Evolutionary conservation across 2,888 invertebrate species (phyloP).

Genomic region (Amitus sp.): DNA sequence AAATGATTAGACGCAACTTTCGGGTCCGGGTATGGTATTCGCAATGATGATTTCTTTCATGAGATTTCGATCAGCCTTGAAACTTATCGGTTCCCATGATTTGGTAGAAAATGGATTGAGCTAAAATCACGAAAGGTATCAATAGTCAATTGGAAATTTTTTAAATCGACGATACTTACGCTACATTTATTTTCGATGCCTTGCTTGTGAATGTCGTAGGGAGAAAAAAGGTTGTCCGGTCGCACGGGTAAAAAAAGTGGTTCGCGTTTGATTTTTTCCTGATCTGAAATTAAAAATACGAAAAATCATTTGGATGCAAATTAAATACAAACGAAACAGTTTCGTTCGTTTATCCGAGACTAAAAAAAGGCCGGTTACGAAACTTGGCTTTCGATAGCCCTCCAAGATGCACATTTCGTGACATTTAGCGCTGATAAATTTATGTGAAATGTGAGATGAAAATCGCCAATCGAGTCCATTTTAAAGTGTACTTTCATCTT

Average conservation of each 20-base stretch:
- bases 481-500: background rate
- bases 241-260: constrained; percentile 63
- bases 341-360: background rate
- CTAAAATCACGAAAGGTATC: too few relatives aligned
- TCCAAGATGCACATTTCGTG: background rate
- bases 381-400: background rate
- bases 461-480: background rate
- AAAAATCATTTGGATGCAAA: too few relatives aligned
- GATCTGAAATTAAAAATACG: constrained; percentile 45
- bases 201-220: constrained; percentile 63
- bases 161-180: constrained; percentile 47
- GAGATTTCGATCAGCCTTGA: constrained; percentile 62
- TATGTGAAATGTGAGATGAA: background rate
- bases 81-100: constrained; percentile 64
- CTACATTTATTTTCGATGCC: constrained; percentile 63
- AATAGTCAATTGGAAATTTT: too few relatives aligned
- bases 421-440: background rate
- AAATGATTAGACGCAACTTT: constrained; percentile 82
- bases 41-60: constrained; percentile 74
- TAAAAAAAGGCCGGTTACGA: background rate
- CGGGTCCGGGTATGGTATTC: constrained; percentile 86
- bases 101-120: constrained; percentile 63
- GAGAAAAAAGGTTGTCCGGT: constrained; percentile 63
- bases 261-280: constrained; percentile 61
- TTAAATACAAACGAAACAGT: background rate